Percentiles rank a stretch among this genome's conserved stretches.
These are phyloP conservation scores for Trachythela sp. DNA, from an alignment of 64 coral and sea anemone genomes.

Conservation along the genomic window DNA sequence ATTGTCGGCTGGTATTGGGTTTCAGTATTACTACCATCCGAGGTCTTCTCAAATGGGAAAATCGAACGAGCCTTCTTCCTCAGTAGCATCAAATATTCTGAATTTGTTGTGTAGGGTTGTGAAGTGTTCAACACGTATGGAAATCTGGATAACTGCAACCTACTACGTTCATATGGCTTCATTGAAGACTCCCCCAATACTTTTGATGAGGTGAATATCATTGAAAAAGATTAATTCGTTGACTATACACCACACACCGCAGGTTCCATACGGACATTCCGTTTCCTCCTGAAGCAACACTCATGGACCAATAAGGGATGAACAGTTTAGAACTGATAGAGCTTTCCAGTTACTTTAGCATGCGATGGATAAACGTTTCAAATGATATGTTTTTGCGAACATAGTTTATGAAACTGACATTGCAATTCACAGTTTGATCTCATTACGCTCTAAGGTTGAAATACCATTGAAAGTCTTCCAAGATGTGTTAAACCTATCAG, in stretches of 20 bases:
- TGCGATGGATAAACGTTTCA: no score
- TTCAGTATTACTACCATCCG: no score
- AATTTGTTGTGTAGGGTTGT: background rate
- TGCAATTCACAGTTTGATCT: no score
- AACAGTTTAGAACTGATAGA: no score
- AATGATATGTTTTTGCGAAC: no score
- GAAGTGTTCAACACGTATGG: background rate
- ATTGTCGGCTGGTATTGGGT: no score
- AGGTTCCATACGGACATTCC: background rate
- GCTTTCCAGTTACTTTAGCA: no score
- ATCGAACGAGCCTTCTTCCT: no score
- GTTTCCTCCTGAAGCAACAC: background rate
- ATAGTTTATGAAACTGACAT: no score
- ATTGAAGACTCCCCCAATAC: background rate
- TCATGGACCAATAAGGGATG: no score
- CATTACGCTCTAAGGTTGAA: background rate
- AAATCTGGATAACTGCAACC: background rate
- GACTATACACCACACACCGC: background rate
- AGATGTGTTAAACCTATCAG: background rate
- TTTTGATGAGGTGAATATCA: background rate
- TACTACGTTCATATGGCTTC: background rate
- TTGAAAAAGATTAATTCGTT: background rate
- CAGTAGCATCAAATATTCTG: background rate
- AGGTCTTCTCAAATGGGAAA: no score
- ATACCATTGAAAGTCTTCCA: background rate